Evolutionary conservation across 23 tunicate species (phyloP).

Genomic region (Trididemnum clinides): DNA sequence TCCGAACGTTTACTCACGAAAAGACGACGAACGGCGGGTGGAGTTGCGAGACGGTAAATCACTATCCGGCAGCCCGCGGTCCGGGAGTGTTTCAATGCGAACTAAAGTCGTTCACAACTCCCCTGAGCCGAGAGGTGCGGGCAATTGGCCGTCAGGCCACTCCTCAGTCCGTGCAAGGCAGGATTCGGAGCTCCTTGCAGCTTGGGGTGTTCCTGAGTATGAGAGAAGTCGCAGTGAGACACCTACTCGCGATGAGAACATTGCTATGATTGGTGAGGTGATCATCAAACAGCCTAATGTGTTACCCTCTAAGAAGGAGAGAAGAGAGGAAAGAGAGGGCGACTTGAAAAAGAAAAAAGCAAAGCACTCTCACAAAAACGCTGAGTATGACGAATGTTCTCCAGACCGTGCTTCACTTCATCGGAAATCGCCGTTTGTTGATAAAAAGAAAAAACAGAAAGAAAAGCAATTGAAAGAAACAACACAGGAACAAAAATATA

Average conservation of each 20-base stretch:
- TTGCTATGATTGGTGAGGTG: constrained; percentile 76
- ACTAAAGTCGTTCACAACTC: constrained; percentile 33
- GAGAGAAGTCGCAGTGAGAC: constrained; percentile 85
- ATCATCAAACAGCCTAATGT: constrained; percentile 79
- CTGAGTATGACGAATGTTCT: neutral
- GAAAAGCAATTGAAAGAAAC: neutral
- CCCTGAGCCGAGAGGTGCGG: neutral
- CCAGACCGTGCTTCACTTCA: neutral
- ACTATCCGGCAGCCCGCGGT: constrained; percentile 50
- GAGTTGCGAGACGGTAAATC: constrained; percentile 41
- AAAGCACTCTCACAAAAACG: neutral
- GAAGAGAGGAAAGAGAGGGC: neutral
- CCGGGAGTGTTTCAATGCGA: constrained; percentile 5
- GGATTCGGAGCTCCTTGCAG: neutral
- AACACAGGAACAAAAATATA: neutral
- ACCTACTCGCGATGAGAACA: constrained; percentile 90
- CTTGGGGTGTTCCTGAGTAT: constrained; percentile 39
- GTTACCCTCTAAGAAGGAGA: neutral
- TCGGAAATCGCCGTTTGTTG: neutral
- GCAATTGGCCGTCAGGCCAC: neutral
- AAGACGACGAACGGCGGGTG: constrained; percentile 40
- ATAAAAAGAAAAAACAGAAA: neutral
- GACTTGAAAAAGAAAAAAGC: neutral
- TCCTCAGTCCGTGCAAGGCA: neutral
- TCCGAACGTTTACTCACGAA: neutral